Base-by-base conservation (phyloP, 2,113 vertebrate genomes). In the Hippocampus zosterae region DNA sequence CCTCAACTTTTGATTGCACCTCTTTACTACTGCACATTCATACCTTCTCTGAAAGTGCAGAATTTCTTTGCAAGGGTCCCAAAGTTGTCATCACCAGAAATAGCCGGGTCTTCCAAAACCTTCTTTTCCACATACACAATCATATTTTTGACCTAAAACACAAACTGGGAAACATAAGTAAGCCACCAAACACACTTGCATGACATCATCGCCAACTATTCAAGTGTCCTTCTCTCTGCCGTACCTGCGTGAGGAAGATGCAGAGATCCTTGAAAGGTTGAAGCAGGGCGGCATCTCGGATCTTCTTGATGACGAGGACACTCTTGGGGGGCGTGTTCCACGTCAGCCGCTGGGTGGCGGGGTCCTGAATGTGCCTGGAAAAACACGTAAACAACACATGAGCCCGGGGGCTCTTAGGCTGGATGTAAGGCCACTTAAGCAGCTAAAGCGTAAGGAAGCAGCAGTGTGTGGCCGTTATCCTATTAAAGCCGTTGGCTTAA, bases 271-370 rank as follows among this genome's bases (percentile, higher is more conserved):
- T 98, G 77, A 99, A 99, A 37, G 96, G 96, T 92, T 95, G 92
- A 7, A 98, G 92, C 75, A 99, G 88, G 70, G 92, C 94, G 82
- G 93, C 91, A 10, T 99, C 97, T 37, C 89, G 90, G 40, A 98
- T 94, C 90, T 99, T 99, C 86, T 98, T 99, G 81, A 99, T 95
- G 67, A 99, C 96, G 18, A 99, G 94, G 75, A 99, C 95, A n/a
- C 96, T 98, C 94, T 95, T 95, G 0, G 97, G 97, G 60, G 94
- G 92, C 84, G 96, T 98, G 94, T 94, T 98, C 97, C 97, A 99
- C 0, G 96, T 96, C 86, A 99, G 88, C 84, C 93, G 94, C 89
- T 98, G 97, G 90, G 94, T 97, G 25, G 95, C 96, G 41, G 97
- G 97, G 81, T 99, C 97, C 91, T 99, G 97, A 79, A 99, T 98